Percentiles rank a stretch among this genome's conserved stretches.
These are phyloP conservation scores for Bradypodion pumilum DNA, from an alignment of 2,797 vertebrate genomes.

Conservation along the genomic window DNA sequence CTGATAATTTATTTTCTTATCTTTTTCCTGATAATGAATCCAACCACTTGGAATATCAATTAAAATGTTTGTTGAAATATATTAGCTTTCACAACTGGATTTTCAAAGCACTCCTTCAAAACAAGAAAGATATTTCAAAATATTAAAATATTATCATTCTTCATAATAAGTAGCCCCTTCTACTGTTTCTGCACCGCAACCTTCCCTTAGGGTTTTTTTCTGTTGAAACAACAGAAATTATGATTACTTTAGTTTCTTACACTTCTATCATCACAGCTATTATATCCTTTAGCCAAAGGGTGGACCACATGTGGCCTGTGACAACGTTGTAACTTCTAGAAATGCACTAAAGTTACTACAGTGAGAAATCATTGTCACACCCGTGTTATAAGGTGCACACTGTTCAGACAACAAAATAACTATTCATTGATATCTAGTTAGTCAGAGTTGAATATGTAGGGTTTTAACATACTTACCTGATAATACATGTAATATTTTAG, in stretches of 20 bases:
- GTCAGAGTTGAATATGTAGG: too few relatives aligned
- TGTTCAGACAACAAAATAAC: too few relatives aligned
- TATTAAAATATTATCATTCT: neutral
- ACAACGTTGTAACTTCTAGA: neutral
- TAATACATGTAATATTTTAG: too few relatives aligned
- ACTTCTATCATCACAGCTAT: neutral
- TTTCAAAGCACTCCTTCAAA: neutral
- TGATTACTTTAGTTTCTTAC: neutral
- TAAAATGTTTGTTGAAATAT: constrained; percentile 20
- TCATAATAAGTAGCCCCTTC: neutral
- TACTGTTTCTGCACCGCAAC: neutral
- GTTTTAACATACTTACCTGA: too few relatives aligned
- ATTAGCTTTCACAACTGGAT: neutral
- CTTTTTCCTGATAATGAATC: constrained; percentile 33
- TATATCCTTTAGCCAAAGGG: neutral
- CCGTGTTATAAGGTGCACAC: too few relatives aligned
- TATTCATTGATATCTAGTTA: too few relatives aligned
- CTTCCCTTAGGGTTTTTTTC: neutral
- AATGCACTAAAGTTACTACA: too few relatives aligned
- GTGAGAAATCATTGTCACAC: too few relatives aligned
- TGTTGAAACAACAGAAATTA: neutral
- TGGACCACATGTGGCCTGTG: neutral
- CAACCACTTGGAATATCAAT: constrained; percentile 17
- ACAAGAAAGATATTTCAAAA: neutral
- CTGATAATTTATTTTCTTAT: constrained; percentile 20